phyloP scores from a whole-genome alignment of 2,888 invertebrate genomes.

The Arctia plantaginis region DNA sequence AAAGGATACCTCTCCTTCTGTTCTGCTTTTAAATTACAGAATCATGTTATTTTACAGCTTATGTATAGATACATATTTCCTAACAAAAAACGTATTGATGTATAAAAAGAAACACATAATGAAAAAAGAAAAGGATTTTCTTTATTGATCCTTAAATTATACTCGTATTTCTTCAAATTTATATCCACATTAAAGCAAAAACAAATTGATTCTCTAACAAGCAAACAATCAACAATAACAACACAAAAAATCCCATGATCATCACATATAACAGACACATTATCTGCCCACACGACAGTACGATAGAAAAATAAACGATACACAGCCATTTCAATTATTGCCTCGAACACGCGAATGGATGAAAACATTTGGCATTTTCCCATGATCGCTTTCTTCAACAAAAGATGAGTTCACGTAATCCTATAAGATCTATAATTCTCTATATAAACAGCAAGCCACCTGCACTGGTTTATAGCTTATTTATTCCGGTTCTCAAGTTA shows the following conservation, averaged over 20 bases:
- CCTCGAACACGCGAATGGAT: slow-evolving; percentile 70
- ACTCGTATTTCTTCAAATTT: not conserved
- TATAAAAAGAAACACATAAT: not conserved
- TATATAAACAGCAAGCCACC: slow-evolving; percentile 76
- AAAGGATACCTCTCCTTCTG: not conserved
- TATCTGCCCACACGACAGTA: slow-evolving; percentile 70
- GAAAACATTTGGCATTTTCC: slow-evolving; percentile 73
- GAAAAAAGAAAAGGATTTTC: not conserved
- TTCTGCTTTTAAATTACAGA: not conserved
- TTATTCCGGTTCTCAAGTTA: slow-evolving; percentile 82
- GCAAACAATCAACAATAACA: slow-evolving; percentile 17
- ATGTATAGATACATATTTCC: not conserved
- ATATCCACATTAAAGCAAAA: not conserved
- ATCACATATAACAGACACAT: slow-evolving; percentile 57
- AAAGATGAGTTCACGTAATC: slow-evolving; percentile 57
- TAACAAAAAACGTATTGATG: not conserved
- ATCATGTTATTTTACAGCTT: not conserved
- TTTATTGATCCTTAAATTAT: not conserved
- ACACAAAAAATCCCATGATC: slow-evolving; percentile 18
- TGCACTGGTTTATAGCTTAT: slow-evolving; percentile 85
- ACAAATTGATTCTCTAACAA: slow-evolving; percentile 13
- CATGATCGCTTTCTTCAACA: slow-evolving; percentile 66
- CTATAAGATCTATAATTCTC: slow-evolving; percentile 67
- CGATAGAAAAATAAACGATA: slow-evolving; percentile 67
- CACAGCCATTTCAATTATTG: slow-evolving; percentile 78